Base-by-base conservation (phyloP, 2,888 invertebrate genomes). In the Drosophila barbarae region DNA sequence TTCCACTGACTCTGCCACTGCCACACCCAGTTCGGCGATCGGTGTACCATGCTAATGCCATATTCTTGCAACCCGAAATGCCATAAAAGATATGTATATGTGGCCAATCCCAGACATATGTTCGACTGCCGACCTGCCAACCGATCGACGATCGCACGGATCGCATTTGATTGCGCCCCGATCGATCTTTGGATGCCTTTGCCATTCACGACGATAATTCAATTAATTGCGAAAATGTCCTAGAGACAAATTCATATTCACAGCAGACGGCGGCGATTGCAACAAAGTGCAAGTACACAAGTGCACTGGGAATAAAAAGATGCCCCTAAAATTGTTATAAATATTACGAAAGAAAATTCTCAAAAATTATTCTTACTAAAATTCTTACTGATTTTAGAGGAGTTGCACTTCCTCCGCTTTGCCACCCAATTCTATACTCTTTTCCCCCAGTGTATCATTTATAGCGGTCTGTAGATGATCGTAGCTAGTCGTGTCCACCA, bases 161-260 rank as follows among this genome's bases (percentile, higher is more conserved):
- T 55, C 56, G 49, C 49, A 66, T 78, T 73, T 78, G 77, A 77
- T 77, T 77, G 77, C 78, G 69, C 67, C 74, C 71, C 64, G 35
- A 66, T 66, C 66, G 65, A 63, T 63, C 63, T 63, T 60, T 44
- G 51, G 63, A 60, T 66, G 65, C 66, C 63, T 63, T 49, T 55
- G 47, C 63, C 65, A 65, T 55, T 63, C 54, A 54, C 65, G 65
- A 85, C 79, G 76, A 85, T 81, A 81, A 83, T 85, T 85, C 85
- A 85, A 85, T 85, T 85, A 85, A 85, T 85, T 82, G 83, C 77
- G 65, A 77, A 81, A 78, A 85, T 84, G 81, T 85, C 85, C 85
- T 85, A 82, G 78, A 85, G 85, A 74, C 79, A 85, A 78, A 80
- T 76, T 73, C 77, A 73, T 67, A 79, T 79, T 78, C 78, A 81